Evolutionary conservation across 1,140 invertebrate species (phyloP).

Genomic region (Phymastichus coffea): DNA sequence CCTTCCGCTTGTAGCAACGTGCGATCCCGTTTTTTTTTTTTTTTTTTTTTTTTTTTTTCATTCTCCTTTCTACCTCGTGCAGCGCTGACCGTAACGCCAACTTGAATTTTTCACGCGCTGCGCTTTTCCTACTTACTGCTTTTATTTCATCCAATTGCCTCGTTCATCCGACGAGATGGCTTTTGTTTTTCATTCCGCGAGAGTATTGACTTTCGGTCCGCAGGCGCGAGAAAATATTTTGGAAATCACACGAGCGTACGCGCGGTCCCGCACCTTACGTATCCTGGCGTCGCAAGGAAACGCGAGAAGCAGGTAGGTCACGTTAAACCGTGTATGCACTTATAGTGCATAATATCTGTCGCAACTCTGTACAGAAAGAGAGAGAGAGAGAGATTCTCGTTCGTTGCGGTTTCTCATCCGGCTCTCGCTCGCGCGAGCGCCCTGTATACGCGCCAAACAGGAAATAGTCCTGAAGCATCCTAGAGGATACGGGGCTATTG

Average conservation of each 20-base stretch:
- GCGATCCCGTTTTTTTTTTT: neutral
- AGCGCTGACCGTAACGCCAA: too few species aligned
- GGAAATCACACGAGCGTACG: too few species aligned
- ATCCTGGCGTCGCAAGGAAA: neutral
- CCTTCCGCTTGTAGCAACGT: neutral
- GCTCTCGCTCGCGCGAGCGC: constrained; percentile 29
- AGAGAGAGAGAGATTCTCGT: too few species aligned
- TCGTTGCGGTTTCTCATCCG: constrained; percentile 55
- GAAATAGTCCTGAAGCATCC: constrained; percentile 56
- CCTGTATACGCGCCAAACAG: constrained; percentile 35
- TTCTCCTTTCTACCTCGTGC: neutral
- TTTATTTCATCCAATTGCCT: neutral
- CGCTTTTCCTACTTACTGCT: neutral
- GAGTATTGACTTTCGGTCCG: too few species aligned
- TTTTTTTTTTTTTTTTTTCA: neutral
- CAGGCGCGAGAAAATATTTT: neutral
- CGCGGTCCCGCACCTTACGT: neutral
- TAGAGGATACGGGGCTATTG: constrained; percentile 55
- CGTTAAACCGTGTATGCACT: neutral
- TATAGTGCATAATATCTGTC: too few species aligned
- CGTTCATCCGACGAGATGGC: too few species aligned
- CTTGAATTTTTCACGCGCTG: neutral
- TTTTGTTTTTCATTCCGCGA: too few species aligned
- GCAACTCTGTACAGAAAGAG: too few species aligned
- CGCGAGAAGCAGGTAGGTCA: constrained; percentile 4